These are phyloP conservation scores for Pristionchus japonicus DNA, from an alignment of 2,888 invertebrate species.

Conservation along the genomic window DNA sequence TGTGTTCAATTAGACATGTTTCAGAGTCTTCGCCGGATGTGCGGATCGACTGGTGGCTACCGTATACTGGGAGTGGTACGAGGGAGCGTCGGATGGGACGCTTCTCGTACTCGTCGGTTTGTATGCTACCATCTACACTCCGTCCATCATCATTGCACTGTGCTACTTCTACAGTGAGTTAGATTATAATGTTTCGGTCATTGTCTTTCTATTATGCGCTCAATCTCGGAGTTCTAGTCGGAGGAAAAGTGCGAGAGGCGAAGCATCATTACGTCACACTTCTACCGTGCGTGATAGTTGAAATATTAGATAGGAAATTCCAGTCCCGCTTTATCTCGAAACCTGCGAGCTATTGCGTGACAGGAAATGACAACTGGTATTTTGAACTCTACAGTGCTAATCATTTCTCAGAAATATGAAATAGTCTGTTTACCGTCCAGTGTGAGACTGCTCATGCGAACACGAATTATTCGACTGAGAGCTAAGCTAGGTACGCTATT, in stretches of 20 bases:
- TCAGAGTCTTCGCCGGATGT: background rate
- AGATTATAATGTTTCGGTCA: background rate
- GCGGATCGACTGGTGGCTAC: slow-evolving; percentile 13
- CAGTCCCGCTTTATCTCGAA: no score
- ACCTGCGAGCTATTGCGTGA: no score
- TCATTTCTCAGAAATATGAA: background rate
- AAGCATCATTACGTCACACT: no score
- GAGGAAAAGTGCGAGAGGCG: no score
- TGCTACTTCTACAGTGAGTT: slow-evolving; percentile 6
- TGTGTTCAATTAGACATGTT: no score
- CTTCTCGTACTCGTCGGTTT: background rate
- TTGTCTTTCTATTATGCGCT: no score
- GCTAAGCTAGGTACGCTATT: background rate
- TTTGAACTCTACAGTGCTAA: background rate
- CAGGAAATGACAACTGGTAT: no score
- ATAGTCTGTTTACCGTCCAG: background rate
- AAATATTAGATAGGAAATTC: no score
- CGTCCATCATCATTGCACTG: background rate
- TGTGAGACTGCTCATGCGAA: background rate
- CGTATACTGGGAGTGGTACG: slow-evolving; percentile 27
- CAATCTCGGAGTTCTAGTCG: no score
- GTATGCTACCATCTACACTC: background rate
- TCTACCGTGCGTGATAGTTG: no score
- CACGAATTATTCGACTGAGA: background rate
- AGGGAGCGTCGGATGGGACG: background rate